Percentiles rank a stretch among this genome's conserved stretches.
phyloP scores from a whole-genome alignment of 2,888 invertebrate species.

The Ormyrus nitidulus region DNA sequence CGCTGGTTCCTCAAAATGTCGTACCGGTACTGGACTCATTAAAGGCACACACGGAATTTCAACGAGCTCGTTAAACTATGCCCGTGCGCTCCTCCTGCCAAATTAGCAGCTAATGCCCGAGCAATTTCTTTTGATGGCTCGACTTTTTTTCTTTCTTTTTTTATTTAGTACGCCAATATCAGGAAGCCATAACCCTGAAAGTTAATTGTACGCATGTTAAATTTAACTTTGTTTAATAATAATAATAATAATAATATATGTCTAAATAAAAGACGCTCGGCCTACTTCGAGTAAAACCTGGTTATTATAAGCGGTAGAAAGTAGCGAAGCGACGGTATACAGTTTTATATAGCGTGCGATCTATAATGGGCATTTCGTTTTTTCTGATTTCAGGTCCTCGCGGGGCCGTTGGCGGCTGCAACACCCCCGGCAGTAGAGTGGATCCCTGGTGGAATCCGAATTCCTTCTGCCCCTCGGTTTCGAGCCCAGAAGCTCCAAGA shows the following conservation, averaged over 20 bases:
- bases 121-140: too few species aligned
- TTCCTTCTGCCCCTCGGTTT: conserved; percentile 69
- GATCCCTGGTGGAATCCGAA: conserved; percentile 74
- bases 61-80: conserved; percentile 27
- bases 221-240: too few species aligned
- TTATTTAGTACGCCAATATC: too few species aligned
- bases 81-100: background rate
- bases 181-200: too few species aligned
- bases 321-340: too few species aligned
- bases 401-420: conserved; percentile 75
- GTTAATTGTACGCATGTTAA: background rate
- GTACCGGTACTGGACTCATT: conserved; percentile 43
- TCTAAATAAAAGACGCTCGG: too few species aligned
- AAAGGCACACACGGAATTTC: conserved; percentile 46
- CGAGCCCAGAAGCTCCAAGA: conserved; percentile 71
- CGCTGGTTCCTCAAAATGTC: conserved; percentile 41
- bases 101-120: conserved; percentile 10
- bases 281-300: too few species aligned
- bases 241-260: background rate
- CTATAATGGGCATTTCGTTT: background rate
- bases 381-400: conserved; percentile 70
- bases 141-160: too few species aligned
- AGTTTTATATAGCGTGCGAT: too few species aligned
- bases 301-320: too few species aligned
- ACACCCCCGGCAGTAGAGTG: conserved; percentile 74